Percentiles rank a stretch among this genome's conserved stretches.
These are phyloP conservation scores for Apamea crenata DNA, from an alignment of 2,888 invertebrate genomes.

Conservation along the genomic window DNA sequence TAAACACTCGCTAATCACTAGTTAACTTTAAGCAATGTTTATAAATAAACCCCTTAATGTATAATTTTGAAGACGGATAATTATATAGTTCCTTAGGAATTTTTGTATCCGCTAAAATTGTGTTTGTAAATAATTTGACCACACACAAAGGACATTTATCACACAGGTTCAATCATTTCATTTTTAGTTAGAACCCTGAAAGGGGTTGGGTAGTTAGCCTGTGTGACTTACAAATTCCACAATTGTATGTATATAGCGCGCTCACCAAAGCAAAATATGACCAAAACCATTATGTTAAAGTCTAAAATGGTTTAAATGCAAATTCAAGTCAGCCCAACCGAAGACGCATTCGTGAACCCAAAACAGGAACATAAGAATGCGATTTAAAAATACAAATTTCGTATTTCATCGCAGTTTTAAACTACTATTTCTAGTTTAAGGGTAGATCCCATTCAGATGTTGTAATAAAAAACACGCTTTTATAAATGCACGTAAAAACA, in stretches of 20 bases:
- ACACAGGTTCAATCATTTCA: background rate
- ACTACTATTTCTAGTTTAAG: constrained; percentile 4
- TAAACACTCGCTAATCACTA: too few relatives aligned
- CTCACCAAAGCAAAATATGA: background rate
- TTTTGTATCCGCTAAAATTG: too few relatives aligned
- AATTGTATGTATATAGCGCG: too few relatives aligned
- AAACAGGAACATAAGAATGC: background rate
- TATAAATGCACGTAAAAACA: too few relatives aligned
- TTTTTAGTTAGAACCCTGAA: background rate
- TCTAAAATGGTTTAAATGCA: background rate
- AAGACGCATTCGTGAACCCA: background rate
- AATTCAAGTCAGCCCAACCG: background rate
- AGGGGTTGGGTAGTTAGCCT: too few relatives aligned
- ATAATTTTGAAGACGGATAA: background rate
- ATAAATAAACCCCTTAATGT: background rate
- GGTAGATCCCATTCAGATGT: constrained; percentile 20
- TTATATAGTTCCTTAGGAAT: too few relatives aligned
- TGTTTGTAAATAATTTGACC: too few relatives aligned
- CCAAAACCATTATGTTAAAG: background rate
- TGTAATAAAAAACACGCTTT: too few relatives aligned
- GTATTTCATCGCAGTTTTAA: constrained; percentile 1
- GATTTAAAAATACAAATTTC: background rate
- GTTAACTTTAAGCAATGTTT: too few relatives aligned
- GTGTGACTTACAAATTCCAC: background rate
- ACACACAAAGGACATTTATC: background rate